A percentile compares a stretch with the other conserved stretches of the same genome.
phyloP scores from a whole-genome alignment of 2,113 vertebrate species.

The Trichechus manatus region DNA sequence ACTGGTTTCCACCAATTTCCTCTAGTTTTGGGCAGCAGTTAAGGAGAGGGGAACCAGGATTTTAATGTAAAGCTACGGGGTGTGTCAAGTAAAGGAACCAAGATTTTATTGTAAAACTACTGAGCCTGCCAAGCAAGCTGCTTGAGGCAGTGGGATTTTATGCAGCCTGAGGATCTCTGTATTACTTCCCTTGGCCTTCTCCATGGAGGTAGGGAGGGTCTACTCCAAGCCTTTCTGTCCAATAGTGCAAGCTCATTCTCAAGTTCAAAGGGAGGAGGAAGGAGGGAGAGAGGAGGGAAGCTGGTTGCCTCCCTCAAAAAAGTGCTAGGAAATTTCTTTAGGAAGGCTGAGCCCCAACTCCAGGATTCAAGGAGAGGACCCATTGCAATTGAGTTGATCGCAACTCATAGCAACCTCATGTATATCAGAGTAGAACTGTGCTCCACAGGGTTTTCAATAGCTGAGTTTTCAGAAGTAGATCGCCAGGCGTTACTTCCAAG shows the following conservation, averaged over 20 bases:
- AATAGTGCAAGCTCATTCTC: conserved; percentile 1
- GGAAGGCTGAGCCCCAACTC: background rate
- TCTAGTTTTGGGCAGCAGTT: too few species aligned
- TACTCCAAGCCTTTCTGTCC: background rate
- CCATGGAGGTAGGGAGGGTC: background rate
- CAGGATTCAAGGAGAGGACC: background rate
- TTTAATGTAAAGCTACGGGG: too few species aligned
- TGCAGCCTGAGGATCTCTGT: too few species aligned
- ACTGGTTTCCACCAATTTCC: too few species aligned
- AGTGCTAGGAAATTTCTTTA: background rate
- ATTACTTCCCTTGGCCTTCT: background rate
- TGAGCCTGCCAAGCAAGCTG: too few species aligned
- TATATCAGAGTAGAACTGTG: background rate
- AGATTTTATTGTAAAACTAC: too few species aligned
- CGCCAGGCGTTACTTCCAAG: background rate
- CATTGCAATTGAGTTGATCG: background rate
- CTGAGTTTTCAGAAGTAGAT: background rate
- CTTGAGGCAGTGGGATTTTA: too few species aligned
- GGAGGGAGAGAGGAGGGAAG: background rate
- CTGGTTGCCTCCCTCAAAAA: background rate
- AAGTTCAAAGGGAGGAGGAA: background rate
- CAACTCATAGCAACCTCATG: background rate
- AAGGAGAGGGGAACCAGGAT: too few species aligned
- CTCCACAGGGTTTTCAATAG: background rate
- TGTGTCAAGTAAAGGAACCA: too few species aligned